A percentile compares a stretch with the other conserved stretches of the same genome.
Conservation (phyloP, 2,113 vertebrate genomes). For the Miniopterus natalensis region DNA sequence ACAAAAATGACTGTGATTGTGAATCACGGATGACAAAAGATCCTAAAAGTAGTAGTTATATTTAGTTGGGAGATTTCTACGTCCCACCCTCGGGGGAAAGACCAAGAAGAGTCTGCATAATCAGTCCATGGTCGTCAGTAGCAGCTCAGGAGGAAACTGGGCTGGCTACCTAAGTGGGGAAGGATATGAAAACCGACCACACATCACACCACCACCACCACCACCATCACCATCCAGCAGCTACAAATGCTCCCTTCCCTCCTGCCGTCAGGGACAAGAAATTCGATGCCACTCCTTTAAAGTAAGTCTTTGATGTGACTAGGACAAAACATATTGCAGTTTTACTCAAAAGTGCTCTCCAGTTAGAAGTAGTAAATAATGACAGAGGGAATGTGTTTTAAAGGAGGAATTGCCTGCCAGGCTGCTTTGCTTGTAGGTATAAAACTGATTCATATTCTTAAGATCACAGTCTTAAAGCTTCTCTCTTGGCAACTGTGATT, state of each 20-base stretch:
- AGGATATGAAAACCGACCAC: not conserved
- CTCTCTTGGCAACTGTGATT: not conserved
- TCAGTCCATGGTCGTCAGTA: not conserved
- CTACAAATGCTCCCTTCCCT: not conserved
- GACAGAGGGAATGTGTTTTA: not conserved
- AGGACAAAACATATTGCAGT: not conserved
- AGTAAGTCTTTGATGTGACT: not conserved
- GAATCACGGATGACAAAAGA: not conserved
- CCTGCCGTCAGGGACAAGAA: not conserved
- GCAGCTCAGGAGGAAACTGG: not conserved
- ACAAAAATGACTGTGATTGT: not conserved
- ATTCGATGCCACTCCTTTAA: not conserved
- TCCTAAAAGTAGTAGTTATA: not conserved
- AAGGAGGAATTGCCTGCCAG: not conserved
- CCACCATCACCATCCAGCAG: not conserved
- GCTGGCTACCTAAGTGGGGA: not conserved
- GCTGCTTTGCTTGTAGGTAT: not conserved
- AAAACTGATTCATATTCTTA: constrained; percentile 4
- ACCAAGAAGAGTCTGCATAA: not conserved
- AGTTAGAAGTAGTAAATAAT: not conserved
- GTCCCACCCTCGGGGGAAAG: not conserved
- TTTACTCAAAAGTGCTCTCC: constrained; percentile 31
- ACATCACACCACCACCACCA: not conserved
- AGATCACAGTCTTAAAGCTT: not conserved
- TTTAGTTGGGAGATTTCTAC: not conserved